These are phyloP conservation scores for Carollia perspicillata DNA, from an alignment of 2,113 vertebrate species.

Conservation along the genomic window DNA sequence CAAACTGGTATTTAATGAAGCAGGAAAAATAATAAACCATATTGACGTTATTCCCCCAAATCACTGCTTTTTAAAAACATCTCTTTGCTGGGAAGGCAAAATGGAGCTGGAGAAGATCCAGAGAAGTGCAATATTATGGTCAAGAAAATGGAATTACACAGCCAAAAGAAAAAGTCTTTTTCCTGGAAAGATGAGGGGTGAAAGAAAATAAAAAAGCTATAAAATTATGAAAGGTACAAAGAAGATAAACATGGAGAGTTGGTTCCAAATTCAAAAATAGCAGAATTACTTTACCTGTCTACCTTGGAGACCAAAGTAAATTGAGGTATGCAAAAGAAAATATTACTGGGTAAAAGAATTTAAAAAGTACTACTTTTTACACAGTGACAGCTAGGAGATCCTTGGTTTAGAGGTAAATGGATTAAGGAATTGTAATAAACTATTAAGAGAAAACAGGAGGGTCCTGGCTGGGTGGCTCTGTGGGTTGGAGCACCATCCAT, in stretches of 20 bases:
- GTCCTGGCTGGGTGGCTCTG: neutral
- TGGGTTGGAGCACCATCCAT: neutral
- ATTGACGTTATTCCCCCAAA: constrained; percentile 53
- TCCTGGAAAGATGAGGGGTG: constrained; percentile 49
- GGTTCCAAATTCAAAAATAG: constrained; percentile 23
- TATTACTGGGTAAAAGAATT: neutral
- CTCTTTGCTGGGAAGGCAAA: constrained; percentile 55
- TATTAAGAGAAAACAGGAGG: neutral
- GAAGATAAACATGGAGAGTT: neutral
- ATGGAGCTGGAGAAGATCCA: constrained; percentile 43
- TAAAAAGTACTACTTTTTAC: neutral
- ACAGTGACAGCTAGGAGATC: neutral
- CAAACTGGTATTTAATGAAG: constrained; percentile 48
- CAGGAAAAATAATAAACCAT: constrained; percentile 63
- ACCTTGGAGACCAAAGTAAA: neutral
- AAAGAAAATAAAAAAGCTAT: constrained; percentile 24
- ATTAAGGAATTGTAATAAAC: neutral
- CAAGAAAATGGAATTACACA: constrained; percentile 40
- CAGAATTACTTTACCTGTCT: constrained; percentile 1
- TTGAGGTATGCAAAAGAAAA: neutral
- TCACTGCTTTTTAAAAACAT: constrained; percentile 64
- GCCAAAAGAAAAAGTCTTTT: constrained; percentile 5
- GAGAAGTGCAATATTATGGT: constrained; percentile 24
- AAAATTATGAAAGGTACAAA: neutral
- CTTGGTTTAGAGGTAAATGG: neutral